phyloP scores from a whole-genome alignment of 1,140 invertebrate genomes.

The Gryllus bimaculatus region DNA sequence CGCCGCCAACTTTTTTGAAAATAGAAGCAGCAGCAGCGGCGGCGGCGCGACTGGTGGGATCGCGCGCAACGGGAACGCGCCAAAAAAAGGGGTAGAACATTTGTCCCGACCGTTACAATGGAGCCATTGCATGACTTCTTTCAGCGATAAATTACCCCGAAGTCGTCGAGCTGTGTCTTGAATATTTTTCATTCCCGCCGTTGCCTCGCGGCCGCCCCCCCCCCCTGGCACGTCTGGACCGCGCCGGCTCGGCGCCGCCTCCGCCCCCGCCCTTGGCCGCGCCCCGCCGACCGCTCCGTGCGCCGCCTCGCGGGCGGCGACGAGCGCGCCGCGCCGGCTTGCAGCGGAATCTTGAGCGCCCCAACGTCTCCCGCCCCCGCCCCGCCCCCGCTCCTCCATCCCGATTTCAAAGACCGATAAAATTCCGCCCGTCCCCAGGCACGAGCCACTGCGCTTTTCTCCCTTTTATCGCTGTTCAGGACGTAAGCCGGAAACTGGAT shows the following conservation, averaged over 20 bases:
- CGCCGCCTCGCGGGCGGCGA: not conserved
- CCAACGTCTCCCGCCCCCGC: too few relatives aligned
- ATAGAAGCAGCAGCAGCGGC: not conserved
- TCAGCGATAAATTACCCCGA: not conserved
- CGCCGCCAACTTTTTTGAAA: constrained; percentile 1
- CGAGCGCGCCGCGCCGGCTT: too few relatives aligned
- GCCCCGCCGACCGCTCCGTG: too few relatives aligned
- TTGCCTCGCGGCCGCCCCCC: not conserved
- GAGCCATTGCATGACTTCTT: not conserved
- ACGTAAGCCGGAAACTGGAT: too few relatives aligned
- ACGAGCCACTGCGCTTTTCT: not conserved
- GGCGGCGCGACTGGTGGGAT: too few relatives aligned
- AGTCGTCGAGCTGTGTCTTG: not conserved
- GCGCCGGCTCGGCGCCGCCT: too few relatives aligned
- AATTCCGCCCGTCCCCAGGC: too few relatives aligned
- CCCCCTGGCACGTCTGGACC: not conserved
- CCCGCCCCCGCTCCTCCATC: not conserved
- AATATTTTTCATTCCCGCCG: not conserved
- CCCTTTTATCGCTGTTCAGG: not conserved
- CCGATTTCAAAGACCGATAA: too few relatives aligned
- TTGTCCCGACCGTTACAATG: not conserved
- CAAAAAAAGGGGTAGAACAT: not conserved
- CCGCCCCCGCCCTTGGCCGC: too few relatives aligned
- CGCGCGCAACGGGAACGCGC: too few relatives aligned
- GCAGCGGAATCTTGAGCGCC: too few relatives aligned